Base-by-base conservation (phyloP, 2,888 invertebrate species). In the Lumbricus terrestris region DNA sequence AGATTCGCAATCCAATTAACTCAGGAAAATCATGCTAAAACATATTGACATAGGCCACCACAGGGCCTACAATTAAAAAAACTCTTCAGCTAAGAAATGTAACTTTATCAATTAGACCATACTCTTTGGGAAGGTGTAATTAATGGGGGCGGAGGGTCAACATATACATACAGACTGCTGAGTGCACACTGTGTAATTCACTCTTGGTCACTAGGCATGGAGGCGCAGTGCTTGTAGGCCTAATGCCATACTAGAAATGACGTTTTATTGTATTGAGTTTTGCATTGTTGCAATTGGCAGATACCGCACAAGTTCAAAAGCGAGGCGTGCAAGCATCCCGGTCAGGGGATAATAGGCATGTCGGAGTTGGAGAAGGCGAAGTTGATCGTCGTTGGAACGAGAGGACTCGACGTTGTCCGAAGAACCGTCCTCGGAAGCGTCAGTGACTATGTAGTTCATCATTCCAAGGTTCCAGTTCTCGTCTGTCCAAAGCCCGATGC, bases 381-480 rank as follows among this genome's bases (percentile, higher is more conserved):
- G 0, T 42, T 90, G 33, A 90, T 92, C 89, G 89, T 92, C 82
- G 90, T 92, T 88, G 92, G 92, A 34, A 91, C 92, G 23, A 91
- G 91, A 38, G 92, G 92, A 18, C 90, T 92, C 34, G 92, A 91
- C 40, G 20, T 83, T 0, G 69, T 92, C 33, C 83, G 92, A 29
- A 90, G 91, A 54, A 91, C 92, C 47, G 89, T 92, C 29, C 91
- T 92, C 18, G 92, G 92, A 88, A 91, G 91, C 40, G 91, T 92
- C 89, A 91, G 91, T 82, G 92, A 92, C 82, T 92, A 91, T 90
- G 91, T 92, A 37, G 91, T 92, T 34, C 92, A 91, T 88, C 91
- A 92, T 88, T 91, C 91, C 33, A 89, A 88, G 47, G 89, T 91
- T 40, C 92, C 92, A 23, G 92, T 92, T 33, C 88, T 91, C 83